Base-by-base conservation (phyloP, 2,113 vertebrate genomes). In the Stegastes partitus region DNA sequence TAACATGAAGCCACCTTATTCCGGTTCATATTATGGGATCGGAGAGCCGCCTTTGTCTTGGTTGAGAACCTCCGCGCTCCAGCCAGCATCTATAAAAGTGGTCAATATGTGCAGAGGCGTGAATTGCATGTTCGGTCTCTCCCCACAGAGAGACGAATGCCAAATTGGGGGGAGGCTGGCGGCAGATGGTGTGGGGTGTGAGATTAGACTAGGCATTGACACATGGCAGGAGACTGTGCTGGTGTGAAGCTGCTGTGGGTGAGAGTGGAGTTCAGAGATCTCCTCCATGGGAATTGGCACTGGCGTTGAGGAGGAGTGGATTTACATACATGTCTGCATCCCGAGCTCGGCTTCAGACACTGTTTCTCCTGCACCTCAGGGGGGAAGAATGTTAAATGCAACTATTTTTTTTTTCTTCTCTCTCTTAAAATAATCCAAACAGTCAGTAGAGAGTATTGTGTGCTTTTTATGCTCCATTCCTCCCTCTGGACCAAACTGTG, bases 161-260 rank as follows among this genome's bases (percentile, higher is more conserved):
- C 90, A 92, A 82, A 83, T 85, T 63, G 69, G 70, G 71, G 49
- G 61, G 71, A 44, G 61, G 57, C 74, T 81, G 83, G 51, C 28
- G 59, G 86, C 91, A 93, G 90, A 91, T 93, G 91, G 91, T 81
- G 86, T 73, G 44, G 83, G 82, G 86, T 82, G 86, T 88, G 87
- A 88, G 87, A 89, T 86, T 68, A 84, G 84, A 82, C 84, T 83
- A 31, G 85, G 84, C 87, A 68, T 19, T 80, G 82, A 74, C 86
- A 86, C 85, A 81, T 87, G 89, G 84, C 85, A 74, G 89, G 84
- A 86, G 68, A 81, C 82, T 61, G 76, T 4, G 74, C 79, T 80
- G 65, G 83, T 89, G 85, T 76, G 89, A 89, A 87, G 75, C 83
- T 79, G 77, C 85, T 47, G 82, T 79, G 87, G 77, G 80, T 85